A percentile compares a stretch with the other conserved stretches of the same genome.
Evolutionary conservation across 2,888 invertebrate genomes (phyloP).

Genomic region (Acrocyrtus sp.): DNA sequence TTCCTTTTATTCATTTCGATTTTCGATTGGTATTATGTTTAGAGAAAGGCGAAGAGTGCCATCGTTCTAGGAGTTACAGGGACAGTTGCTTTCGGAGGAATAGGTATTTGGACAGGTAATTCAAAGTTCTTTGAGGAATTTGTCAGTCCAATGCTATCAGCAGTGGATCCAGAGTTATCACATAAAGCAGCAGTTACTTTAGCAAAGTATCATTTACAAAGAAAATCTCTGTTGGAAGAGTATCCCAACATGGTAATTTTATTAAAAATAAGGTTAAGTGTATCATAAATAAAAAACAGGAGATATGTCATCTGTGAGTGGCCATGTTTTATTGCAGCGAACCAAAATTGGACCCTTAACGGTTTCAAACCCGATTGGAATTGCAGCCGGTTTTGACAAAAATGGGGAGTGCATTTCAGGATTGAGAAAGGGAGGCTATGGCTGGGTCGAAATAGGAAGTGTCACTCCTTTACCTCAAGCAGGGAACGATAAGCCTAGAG

Average conservation of each 20-base stretch:
- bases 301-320: neutral
- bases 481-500: conserved; percentile 92
- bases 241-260: conserved; percentile 73
- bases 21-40: too few species aligned
- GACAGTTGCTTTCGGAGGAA: conserved; percentile 73
- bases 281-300: neutral
- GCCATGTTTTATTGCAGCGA: conserved; percentile 71
- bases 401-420: conserved; percentile 91
- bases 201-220: conserved; percentile 81
- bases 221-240: conserved; percentile 72
- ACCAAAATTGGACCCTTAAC: conserved; percentile 77
- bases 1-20: too few species aligned
- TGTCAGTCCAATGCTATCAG: conserved; percentile 77
- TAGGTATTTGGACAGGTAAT: conserved; percentile 79
- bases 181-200: conserved; percentile 82
- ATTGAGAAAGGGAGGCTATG: conserved; percentile 86
- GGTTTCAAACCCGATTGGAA: conserved; percentile 91
- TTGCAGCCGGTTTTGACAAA: conserved; percentile 99
- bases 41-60: conserved; percentile 78
- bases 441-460: conserved; percentile 94
- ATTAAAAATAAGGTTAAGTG: neutral
- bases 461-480: conserved; percentile 93
- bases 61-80: conserved; percentile 76
- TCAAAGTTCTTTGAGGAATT: conserved; percentile 80
- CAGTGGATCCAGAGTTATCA: conserved; percentile 82